These are phyloP conservation scores for Jacana jacana DNA, from an alignment of 2,113 vertebrate species.

Conservation along the genomic window DNA sequence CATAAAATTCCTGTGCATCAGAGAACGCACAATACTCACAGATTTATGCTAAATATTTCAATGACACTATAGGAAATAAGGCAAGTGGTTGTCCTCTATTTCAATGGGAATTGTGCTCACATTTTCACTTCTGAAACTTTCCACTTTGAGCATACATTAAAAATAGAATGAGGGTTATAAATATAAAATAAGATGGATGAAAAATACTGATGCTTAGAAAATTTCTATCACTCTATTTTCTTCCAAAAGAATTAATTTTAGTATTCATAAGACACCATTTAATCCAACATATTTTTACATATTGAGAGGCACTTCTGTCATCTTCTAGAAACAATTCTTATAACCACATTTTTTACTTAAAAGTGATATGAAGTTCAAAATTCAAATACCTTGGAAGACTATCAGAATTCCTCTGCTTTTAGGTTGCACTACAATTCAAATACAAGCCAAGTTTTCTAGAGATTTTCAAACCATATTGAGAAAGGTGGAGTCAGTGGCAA, in stretches of 20 bases:
- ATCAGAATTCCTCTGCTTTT: neutral
- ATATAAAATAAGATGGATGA: neutral
- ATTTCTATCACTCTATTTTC: neutral
- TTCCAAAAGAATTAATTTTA: neutral
- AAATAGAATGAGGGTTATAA: neutral
- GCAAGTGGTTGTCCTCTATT: rapidly evolving
- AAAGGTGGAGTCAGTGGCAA: neutral
- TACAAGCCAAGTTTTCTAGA: neutral
- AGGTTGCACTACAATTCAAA: neutral
- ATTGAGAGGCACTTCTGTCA: neutral
- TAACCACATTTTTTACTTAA: neutral
- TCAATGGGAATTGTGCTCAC: neutral
- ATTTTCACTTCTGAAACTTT: neutral
- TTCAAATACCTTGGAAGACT: neutral
- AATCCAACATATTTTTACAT: neutral
- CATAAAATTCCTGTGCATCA: neutral
- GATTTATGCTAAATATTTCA: neutral
- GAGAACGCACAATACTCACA: neutral
- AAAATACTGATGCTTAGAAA: neutral
- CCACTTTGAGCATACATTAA: neutral
- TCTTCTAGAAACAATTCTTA: neutral
- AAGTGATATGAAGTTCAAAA: neutral
- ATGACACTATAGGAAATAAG: neutral
- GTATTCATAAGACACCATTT: neutral
- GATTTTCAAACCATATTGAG: neutral